These are phyloP conservation scores for Xiphias gladius DNA, from an alignment of 2,113 vertebrate genomes.

Conservation along the genomic window DNA sequence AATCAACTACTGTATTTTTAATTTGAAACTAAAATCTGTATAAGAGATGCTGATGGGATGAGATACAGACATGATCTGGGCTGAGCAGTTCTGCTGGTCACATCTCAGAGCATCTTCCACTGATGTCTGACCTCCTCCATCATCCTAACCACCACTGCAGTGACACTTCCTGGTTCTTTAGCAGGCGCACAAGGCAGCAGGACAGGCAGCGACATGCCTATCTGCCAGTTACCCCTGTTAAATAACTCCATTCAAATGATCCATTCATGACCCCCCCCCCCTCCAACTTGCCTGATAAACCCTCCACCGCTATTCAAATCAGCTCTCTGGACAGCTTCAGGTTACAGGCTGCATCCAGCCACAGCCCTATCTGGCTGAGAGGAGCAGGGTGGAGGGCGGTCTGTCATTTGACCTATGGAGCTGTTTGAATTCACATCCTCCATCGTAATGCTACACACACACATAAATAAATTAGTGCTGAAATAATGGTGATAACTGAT, in stretches of 20 bases:
- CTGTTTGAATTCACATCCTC: background rate
- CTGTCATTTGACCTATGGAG: conserved; percentile 44
- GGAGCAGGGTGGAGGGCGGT: conserved; percentile 33
- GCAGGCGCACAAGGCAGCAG: conserved; percentile 70
- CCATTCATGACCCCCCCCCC: conserved; percentile 26
- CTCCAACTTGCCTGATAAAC: conserved; percentile 43
- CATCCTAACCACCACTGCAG: conserved; percentile 20
- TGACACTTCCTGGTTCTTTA: conserved; percentile 47
- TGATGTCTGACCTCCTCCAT: conserved; percentile 43
- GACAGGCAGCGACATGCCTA: conserved; percentile 44
- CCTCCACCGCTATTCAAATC: conserved; percentile 77
- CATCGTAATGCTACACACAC: background rate
- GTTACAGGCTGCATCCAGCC: conserved; percentile 61
- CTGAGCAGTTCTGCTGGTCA: background rate
- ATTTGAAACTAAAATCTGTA: too few relatives aligned
- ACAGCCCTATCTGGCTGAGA: conserved; percentile 37
- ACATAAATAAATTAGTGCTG: background rate
- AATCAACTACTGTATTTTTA: background rate
- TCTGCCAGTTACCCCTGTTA: conserved; percentile 46
- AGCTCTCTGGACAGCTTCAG: conserved; percentile 56
- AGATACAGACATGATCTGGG: background rate
- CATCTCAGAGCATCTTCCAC: background rate
- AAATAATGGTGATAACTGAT: too few relatives aligned
- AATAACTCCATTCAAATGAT: conserved; percentile 67
- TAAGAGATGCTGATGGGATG: background rate